phyloP scores from a whole-genome alignment of 2,113 vertebrate genomes.

The Dromiciops gliroides region DNA sequence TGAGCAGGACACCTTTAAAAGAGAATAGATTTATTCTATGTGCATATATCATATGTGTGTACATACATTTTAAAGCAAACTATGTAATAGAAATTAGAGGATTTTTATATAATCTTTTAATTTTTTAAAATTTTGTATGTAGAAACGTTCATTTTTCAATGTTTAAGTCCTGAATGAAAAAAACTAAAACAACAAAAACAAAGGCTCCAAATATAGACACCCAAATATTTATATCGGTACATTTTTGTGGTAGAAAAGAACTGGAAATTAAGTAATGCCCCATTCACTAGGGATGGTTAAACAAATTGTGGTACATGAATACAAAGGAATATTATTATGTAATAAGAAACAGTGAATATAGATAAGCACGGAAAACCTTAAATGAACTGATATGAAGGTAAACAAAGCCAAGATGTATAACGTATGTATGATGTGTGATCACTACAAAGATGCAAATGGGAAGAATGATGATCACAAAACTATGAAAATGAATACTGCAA shows the following conservation, averaged over 20 bases:
- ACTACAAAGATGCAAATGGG: neutral
- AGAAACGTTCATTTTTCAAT: neutral
- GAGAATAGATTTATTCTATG: neutral
- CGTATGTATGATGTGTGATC: neutral
- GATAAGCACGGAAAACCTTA: no score
- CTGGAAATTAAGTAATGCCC: neutral
- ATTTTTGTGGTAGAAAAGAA: neutral
- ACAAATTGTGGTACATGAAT: neutral
- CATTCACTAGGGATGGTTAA: neutral
- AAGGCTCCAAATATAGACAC: neutral
- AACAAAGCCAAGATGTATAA: neutral
- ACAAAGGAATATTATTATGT: neutral
- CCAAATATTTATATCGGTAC: neutral
- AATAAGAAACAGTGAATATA: neutral
- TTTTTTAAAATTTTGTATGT: neutral
- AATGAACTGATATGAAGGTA: neutral
- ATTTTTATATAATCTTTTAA: neutral
- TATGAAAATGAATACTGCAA: neutral
- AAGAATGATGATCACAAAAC: neutral
- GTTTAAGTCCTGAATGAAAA: neutral
- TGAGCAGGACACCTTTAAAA: neutral
- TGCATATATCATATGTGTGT: neutral
- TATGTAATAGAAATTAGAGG: neutral
- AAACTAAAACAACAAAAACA: neutral
- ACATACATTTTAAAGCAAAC: neutral